Base-by-base conservation (phyloP, 1,140 invertebrate genomes). In the Harpegnathos saltator region DNA sequence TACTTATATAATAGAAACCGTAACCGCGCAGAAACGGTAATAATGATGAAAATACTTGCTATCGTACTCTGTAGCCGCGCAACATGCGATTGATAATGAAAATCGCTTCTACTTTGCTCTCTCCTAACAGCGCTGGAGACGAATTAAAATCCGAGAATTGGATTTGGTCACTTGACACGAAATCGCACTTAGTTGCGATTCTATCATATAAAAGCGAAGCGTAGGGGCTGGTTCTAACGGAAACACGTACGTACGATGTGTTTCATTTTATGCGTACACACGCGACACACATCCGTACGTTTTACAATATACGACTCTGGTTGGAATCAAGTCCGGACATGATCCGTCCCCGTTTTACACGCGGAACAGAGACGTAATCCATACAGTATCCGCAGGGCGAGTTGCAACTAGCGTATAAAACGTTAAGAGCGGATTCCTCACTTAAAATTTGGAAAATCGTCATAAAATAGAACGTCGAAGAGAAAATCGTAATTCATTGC, bases 131-230 rank as follows among this genome's bases (percentile, higher is more conserved):
- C 44, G 26, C 11, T n/a, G 58, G 66, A 52, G 33, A 63, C 74
- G 82, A 66, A 81, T 84, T 84, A 71, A 81, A 84, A 84, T 84
- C 75, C 44, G 48, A 81, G 82, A 84, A 84, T 71, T 80, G 82
- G 33, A 66, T 78, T 83, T 77, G 82, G 82, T 84, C 82, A 84
- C 75, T 80, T 84, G 75, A 84, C 82, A 84, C 61, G 75, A 81
- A 84, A 84, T 84, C 63, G 75, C 82, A 84, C 82, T 84, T 84
- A 84, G 75, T 58, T 69, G 59, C 75, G 73, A 84, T 81, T 81
- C 63, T 61, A 56, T 50, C 15, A 75, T 83, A 83, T 74, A 82
- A 83, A 75, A 65, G 72, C 72, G 48, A 66, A 62, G 3, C 59
- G 71, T 81, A 81, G 38, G n/a, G 44, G 29, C 38, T 56, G 24